Base-by-base conservation (phyloP, 1,140 invertebrate species). In the Ganaspis sp. region DNA sequence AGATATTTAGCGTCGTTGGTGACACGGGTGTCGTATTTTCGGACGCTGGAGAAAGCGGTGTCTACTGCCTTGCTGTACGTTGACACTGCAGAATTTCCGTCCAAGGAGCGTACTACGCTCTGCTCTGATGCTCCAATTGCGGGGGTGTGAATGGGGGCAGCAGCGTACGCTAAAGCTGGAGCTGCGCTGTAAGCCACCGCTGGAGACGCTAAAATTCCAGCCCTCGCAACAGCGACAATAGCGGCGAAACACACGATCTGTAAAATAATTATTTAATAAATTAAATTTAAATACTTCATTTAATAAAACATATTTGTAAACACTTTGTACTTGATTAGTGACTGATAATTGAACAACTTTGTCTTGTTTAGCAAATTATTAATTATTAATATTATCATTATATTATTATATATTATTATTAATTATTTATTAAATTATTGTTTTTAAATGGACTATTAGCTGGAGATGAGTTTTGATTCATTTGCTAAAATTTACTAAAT, bases 31-130 rank as follows among this genome's bases (percentile, higher is more conserved):
- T 94, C 93, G 83, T 90, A 89, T 88, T 94, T 94, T 84, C 93
- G 92, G 6, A 94, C 92, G 79, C 92, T 93, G 72, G 93, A 94
- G 90, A 92, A 94, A n/a, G 93, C 92, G 53, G 92, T 93, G 83
- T 94, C 93, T 17, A 94, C 92, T 53, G 93, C 92, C 86, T 94
- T 94, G 75, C 92, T 92, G 91, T 93, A 93, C 75, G 91, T 89
- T 72, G 93, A 93, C 4, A 93, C 90, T 15, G 92, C 93, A 45
- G 89, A 87, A 82, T 90, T 90, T 82, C 93, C 93, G 73, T 92
- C 93, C 70, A 93, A 87, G 17, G 92, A 92, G 64, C 93, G 90
- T 3, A 93, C 82, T 11, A 93, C 91, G 82, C 92, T 92, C 84
- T 94, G 92, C 73, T 93, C 91, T 38, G 92, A 90, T 40, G 92